Evolutionary conservation across 2,888 invertebrate genomes (phyloP), one percentile per base, ranked within the genome.

Genomic region (Eulithis testata): DNA sequence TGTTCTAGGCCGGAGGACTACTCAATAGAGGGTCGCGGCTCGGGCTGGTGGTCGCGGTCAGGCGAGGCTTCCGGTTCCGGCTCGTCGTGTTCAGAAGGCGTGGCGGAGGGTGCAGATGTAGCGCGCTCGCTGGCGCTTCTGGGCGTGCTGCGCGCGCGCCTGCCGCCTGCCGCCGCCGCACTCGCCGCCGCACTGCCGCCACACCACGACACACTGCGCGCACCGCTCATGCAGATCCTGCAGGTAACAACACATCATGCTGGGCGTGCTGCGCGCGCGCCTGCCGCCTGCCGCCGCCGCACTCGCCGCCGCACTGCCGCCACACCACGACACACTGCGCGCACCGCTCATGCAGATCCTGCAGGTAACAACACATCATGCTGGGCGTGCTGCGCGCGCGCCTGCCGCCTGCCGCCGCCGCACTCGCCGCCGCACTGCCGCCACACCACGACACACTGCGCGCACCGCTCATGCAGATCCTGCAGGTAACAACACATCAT

Each of bases 51-150:
- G 71, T 68, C 44, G 31, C 31, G 72, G 60, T 3, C 0, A 68
- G 71, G 69, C 1, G 14, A 9, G 12, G 70, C 74, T 57, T 31
- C 31, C 2, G 36, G 73, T 66, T 62, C 65, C 7, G 77, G 70
- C 47, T 4, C 14, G 64, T 74, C 75, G 7, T 78, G 79, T 0
- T 78, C 82, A 2, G 86, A 86, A 76, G 90, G 91, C 45, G 87
- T 90, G 67, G 83, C 89, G 0, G 91, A 91, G 76, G 91, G 92
- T 31, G 87, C 84, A 0, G 92, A 91, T 78, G 88, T 92, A 71
- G 91, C 92, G 68, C 83, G 88, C 27, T 86, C 86, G 69, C 82
- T 92, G 59, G 91, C 90, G 0, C 86, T 90, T 54, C 83, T 91
- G 44, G 91, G 87, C 2, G 73, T 90, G 58, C 69, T 91, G 75